These are phyloP conservation scores for Schizopygopsis malacanthus DNA, from an alignment of 2,797 vertebrate genomes.

Conservation along the genomic window DNA sequence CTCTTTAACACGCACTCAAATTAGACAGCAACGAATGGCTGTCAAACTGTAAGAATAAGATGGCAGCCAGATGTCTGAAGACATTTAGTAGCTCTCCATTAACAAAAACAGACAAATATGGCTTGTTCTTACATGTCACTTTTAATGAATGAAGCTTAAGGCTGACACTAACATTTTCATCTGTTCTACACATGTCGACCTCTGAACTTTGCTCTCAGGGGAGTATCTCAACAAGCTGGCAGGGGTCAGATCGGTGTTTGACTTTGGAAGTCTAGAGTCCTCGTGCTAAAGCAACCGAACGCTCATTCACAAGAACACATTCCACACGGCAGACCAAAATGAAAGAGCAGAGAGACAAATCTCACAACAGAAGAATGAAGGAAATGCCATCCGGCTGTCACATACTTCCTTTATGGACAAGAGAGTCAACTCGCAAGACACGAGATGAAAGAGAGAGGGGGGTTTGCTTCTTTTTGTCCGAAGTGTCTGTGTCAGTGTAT, in stretches of 20 bases:
- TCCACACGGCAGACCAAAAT: conserved; percentile 52
- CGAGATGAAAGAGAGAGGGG: conserved; percentile 23
- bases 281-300: conserved; percentile 68
- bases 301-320: conserved; percentile 72
- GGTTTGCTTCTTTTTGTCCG: conserved; percentile 18
- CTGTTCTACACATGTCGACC: conserved; percentile 65
- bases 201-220: conserved; percentile 57
- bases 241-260: conserved; percentile 64
- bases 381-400: conserved; percentile 13
- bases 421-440: conserved; percentile 50
- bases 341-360: not conserved
- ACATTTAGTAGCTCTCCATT: not conserved
- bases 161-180: conserved; percentile 8
- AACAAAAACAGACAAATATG: conserved; percentile 26
- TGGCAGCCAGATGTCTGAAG: conserved; percentile 5
- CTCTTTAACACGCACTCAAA: not conserved
- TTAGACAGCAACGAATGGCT: not conserved
- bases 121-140: not conserved
- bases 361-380: conserved; percentile 27
- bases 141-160: conserved; percentile 15
- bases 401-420: conserved; percentile 38
- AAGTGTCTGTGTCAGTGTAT: conserved; percentile 54
- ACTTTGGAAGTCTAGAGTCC: conserved; percentile 66
- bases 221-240: conserved; percentile 49
- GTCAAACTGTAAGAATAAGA: not conserved